Base-by-base conservation (phyloP, 1,140 invertebrate genomes). In the Papilio machaon region DNA sequence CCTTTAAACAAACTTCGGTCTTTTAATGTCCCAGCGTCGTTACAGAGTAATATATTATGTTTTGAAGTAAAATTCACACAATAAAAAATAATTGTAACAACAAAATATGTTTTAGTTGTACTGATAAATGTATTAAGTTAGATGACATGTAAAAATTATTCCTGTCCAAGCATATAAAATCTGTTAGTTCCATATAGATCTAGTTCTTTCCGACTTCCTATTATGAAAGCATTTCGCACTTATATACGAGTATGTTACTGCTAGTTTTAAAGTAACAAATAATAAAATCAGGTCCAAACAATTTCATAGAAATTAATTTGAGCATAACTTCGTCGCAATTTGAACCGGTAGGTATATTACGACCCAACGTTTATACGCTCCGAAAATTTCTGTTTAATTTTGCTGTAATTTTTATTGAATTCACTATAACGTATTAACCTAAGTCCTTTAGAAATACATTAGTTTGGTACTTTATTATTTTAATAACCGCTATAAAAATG, bases 1-100 rank as follows among this genome's bases (percentile, higher is more conserved):
- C 67, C 67, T 58, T 80, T 58, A 80, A 80, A 80, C 47, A 35
- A 80, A 80, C 43, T 58, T 38, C n/a, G 13, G 54, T 8, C 19
- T 30, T 54, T 64, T 64, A 4, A 64, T 64, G 19, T 23, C 60
- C 60, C 10, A 17, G 17, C 52, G 15, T 54, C 17, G 52, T 17
- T 54, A 30, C 23, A 54, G 52, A 17, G 2, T 54, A 54, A 6
- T 11, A 11, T 64, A 30, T 23, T 3, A 64, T 64, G 19, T 64
- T 15, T 64, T 64, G 4, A 23, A 23, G 9, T 64, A 11, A 64
- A 10, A 30, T 23, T 19, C 60, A 64, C 19, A 13, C 30, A 3
- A 30, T 23, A 11, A 30, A 64, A 23, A 43, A 43, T 43, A 43
- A 43, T 2, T 1, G 1, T 43, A 43, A 43, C 7, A 43, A 43